A percentile compares a stretch with the other conserved stretches of the same genome.
Evolutionary conservation across 92 coral and sea anemone species (phyloP).

Genomic region (Parazoanthus atlanticus): DNA sequence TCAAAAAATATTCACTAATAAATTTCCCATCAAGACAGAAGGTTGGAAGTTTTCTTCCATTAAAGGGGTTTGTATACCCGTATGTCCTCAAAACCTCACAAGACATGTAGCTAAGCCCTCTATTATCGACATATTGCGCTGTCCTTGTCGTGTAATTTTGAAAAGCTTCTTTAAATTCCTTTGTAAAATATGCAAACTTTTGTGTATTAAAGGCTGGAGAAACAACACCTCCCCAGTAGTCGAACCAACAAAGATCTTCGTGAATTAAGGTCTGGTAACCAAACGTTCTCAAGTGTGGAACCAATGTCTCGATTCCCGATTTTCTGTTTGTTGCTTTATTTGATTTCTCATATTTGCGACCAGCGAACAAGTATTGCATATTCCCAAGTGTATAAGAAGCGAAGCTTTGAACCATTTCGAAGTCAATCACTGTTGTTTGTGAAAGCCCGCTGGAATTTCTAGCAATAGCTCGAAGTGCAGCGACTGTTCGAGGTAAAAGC

Average conservation of each 20-base stretch:
- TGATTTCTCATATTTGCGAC: constrained; percentile 43
- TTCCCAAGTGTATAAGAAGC: constrained; percentile 81
- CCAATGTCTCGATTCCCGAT: constrained; percentile 58
- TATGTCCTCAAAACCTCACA: constrained; percentile 68
- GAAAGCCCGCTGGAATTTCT: constrained; percentile 53
- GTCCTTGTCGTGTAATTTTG: constrained; percentile 48
- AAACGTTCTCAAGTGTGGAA: constrained; percentile 47
- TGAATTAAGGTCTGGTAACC: constrained; percentile 86
- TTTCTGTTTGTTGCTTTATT: constrained; percentile 38
- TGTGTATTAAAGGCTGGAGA: constrained; percentile 68
- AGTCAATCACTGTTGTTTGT: constrained; percentile 78
- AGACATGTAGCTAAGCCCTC: constrained; percentile 71
- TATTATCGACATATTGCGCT: constrained; percentile 59
- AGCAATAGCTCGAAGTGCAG: constrained; percentile 66
- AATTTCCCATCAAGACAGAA: constrained; percentile 78
- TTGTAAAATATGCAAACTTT: constrained; percentile 55
- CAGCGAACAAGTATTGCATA: constrained; percentile 71
- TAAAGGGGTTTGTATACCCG: constrained; percentile 75
- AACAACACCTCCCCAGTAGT: constrained; percentile 73
- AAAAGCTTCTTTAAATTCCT: constrained; percentile 55
- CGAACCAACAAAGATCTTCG: constrained; percentile 93
- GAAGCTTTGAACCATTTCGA: constrained; percentile 85
- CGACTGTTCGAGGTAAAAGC: constrained; percentile 76
- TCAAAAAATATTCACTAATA: constrained; percentile 69
- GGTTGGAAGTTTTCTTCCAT: constrained; percentile 23